Evolutionary conservation across 1,140 invertebrate genomes (phyloP).

Genomic region (Ctenoplectra terminalis): DNA sequence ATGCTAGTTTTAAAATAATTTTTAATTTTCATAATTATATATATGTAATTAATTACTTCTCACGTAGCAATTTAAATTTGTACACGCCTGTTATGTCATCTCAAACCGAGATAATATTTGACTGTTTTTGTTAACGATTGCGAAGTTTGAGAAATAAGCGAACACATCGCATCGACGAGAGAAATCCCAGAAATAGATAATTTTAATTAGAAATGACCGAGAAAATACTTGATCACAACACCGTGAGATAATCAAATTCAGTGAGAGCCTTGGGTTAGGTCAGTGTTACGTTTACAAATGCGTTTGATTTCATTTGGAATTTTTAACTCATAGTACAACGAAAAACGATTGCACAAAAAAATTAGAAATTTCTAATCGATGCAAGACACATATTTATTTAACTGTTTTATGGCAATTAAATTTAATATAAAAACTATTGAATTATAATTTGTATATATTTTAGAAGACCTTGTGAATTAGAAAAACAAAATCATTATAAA

Average conservation of each 20-base stretch:
- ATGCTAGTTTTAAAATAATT: too few species aligned
- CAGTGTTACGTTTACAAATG: constrained; percentile 21
- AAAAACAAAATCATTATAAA: neutral
- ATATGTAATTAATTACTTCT: neutral
- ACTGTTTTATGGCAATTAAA: neutral
- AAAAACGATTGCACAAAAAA: too few species aligned
- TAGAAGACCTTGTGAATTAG: neutral
- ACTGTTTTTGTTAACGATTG: neutral
- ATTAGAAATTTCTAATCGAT: too few species aligned
- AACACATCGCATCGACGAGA: neutral
- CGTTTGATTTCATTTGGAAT: neutral
- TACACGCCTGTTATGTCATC: neutral
- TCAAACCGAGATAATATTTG: neutral
- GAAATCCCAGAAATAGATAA: constrained; percentile 20
- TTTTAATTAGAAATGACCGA: neutral
- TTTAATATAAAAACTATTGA: neutral
- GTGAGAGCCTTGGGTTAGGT: constrained; percentile 24
- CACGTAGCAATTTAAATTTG: neutral
- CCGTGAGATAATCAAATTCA: constrained; percentile 39
- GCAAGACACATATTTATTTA: neutral
- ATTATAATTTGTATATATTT: neutral
- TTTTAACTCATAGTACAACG: neutral
- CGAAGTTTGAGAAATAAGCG: neutral
- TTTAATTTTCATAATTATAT: neutral
- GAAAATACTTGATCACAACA: constrained; percentile 15